Evolutionary conservation across 2,113 vertebrate species (phyloP), one percentile per base, ranked within the genome.

Genomic region (Cichladusa arquata): DNA sequence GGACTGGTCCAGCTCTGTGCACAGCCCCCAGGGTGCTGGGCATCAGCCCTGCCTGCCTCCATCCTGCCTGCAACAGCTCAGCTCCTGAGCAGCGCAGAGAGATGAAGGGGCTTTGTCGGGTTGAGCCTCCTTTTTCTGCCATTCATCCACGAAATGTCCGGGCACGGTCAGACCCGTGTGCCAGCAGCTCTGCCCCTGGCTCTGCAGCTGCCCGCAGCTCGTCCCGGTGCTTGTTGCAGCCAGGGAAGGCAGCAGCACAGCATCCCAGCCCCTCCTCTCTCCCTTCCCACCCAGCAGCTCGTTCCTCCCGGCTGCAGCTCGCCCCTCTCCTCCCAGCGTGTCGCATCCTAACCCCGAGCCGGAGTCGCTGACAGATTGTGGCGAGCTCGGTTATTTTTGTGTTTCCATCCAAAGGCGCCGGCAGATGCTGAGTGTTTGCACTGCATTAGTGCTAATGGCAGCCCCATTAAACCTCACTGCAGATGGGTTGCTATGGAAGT

Each of bases 371-470:
- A 91, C 95, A 64, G 96, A 95, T 95, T 92, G 95, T 29, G 9
- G 86, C 10, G 19, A 72, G 93, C 44, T n/a, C 24, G 60, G 94
- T 95, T 93, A 84, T 95, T 98, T 98, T n/a, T 93, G 95, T 92
- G 95, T 94, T 98, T 97, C 98, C 97, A 96, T 98, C 97, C 96
- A 93, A 98, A 97, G 97, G 92, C 97, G 83, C 97, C 97, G 95
- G 98, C 98, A 99, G 98, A 98, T 98, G 98, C 98, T 97, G 98
- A 98, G 98, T 93, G 98, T 98, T 98, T 98, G 98, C 96, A 96
- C 98, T 98, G 98, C 99, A 98, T 98, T 99, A 98, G 98, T 93
- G 97, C 98, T 99, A 98, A 99, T 98, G 98, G 98, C 98, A 97
- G 97, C 98, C 97, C 98, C 98, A 98, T 99, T 98, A 99, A 97